A percentile compares a stretch with the other conserved stretches of the same genome.
phyloP scores from a whole-genome alignment of 2,888 invertebrate genomes.

The Archaeoteleia sp. region DNA sequence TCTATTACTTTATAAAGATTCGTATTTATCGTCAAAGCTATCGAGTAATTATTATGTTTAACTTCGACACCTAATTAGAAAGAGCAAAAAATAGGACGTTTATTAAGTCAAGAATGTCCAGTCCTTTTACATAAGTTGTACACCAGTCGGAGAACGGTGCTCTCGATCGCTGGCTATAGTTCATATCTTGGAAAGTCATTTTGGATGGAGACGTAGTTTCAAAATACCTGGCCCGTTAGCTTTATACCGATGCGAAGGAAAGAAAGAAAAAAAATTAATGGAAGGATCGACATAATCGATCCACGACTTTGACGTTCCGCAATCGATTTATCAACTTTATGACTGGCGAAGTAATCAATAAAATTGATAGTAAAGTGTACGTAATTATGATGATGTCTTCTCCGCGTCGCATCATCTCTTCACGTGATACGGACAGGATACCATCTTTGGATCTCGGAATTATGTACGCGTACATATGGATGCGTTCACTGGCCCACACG shows the following conservation, averaged over 20 bases:
- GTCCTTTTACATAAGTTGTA: constrained; percentile 34
- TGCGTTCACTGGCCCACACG: no score
- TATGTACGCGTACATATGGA: no score
- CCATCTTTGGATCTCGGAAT: no score
- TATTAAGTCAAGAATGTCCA: constrained; percentile 15
- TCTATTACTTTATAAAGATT: not conserved
- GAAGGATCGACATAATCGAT: not conserved
- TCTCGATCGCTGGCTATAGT: constrained; percentile 7
- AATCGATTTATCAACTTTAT: no score
- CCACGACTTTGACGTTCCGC: no score
- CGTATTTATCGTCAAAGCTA: not conserved
- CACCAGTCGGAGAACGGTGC: constrained; percentile 26
- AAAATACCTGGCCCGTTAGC: not conserved
- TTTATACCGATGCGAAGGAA: no score
- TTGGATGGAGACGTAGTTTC: not conserved
- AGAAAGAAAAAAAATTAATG: not conserved
- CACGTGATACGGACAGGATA: no score
- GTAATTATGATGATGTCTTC: no score
- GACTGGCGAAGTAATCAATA: no score
- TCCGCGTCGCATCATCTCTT: no score
- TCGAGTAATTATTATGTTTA: no score
- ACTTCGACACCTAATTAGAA: constrained; percentile 13
- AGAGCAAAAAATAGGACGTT: constrained; percentile 1
- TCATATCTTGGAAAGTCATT: constrained; percentile 11
- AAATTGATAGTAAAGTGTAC: no score